Evolutionary conservation across 30 jellyfish, hydroid and myxozoan genomes (phyloP), one percentile per base, ranked within the genome.

Genomic region (Pseudorhiza aurosa): DNA sequence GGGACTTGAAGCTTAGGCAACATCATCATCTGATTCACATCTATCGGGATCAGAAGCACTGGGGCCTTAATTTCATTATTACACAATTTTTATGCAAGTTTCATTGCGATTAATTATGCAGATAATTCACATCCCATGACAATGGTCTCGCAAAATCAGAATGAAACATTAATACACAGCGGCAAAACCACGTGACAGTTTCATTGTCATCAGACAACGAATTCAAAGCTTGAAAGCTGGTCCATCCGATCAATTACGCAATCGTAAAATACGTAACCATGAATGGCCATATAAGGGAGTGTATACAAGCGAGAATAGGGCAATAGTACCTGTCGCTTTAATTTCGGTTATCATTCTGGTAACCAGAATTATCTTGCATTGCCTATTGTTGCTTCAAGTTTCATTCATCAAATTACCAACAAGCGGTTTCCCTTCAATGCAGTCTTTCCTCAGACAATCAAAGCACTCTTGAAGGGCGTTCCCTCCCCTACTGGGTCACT

Each of bases 231-330:
- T 42, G 77, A 29, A 14, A 3, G 50, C 77, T 59, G 9, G 35
- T 31, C 31, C 58, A 72, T 72, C 64, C 45, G 29, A 25, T 17
- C 53, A 18, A 51, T 72, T 72, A 65, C 86, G 72, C 72, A 72
- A 72, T 47, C 60, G 42, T 37, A 26, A 47, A 50, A 30, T 25
- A 35, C 17, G 58, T 51, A 18, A 72, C 86, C 86, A 72, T 57
- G 72, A 72, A 72, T 51, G 12, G 72, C 75, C 86, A 21, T 72
- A 72, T 72, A 44, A 72, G 86, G 86, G 63, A 60, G 63, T 57
- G 56, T 47, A 72, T 36, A 37, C 86, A 51, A 72, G 72, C 86
- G 58, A 57, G 36, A 32, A 2, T 15, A 25, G 40, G 29, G 31
- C 47, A 35, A 7, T 7, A 25, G 35, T 29, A 70, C 83, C 65